Percentiles rank a stretch among this genome's conserved stretches.
phyloP scores from a whole-genome alignment of 2,888 invertebrate genomes.

The Myopa testacea region DNA sequence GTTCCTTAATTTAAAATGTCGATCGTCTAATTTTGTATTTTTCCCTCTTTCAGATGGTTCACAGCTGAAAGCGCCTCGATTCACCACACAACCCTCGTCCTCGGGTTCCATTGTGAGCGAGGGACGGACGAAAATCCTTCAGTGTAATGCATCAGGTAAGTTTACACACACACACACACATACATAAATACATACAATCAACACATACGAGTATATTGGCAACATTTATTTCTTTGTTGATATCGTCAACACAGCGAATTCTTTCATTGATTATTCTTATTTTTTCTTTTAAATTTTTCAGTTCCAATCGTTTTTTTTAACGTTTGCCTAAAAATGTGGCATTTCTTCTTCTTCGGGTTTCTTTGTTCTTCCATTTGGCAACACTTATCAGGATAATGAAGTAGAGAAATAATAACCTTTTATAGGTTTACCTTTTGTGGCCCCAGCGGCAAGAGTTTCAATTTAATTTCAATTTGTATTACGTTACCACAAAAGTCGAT shows the following conservation, averaged over 20 bases:
- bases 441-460: slow-evolving; percentile 17
- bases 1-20: not conserved
- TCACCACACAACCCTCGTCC: slow-evolving; percentile 87
- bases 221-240: too few species aligned
- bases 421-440: slow-evolving; percentile 55
- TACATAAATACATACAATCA: too few species aligned
- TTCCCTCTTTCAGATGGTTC: slow-evolving; percentile 57
- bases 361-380: slow-evolving; percentile 9
- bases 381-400: slow-evolving; percentile 57
- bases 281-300: too few species aligned
- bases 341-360: not conserved
- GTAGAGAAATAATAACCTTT: slow-evolving; percentile 63
- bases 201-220: not conserved
- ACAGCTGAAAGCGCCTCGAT: slow-evolving; percentile 82
- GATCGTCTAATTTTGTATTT: not conserved
- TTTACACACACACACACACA: slow-evolving; percentile 45
- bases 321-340: not conserved
- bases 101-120: slow-evolving; percentile 88
- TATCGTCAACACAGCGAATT: too few species aligned
- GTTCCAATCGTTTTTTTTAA: not conserved
- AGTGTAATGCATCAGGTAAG: slow-evolving; percentile 91
- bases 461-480: slow-evolving; percentile 6
- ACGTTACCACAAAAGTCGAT: not conserved
- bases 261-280: too few species aligned
- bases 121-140: slow-evolving; percentile 90